phyloP scores from a whole-genome alignment of 2,113 vertebrate genomes.

The Globicephala melas region DNA sequence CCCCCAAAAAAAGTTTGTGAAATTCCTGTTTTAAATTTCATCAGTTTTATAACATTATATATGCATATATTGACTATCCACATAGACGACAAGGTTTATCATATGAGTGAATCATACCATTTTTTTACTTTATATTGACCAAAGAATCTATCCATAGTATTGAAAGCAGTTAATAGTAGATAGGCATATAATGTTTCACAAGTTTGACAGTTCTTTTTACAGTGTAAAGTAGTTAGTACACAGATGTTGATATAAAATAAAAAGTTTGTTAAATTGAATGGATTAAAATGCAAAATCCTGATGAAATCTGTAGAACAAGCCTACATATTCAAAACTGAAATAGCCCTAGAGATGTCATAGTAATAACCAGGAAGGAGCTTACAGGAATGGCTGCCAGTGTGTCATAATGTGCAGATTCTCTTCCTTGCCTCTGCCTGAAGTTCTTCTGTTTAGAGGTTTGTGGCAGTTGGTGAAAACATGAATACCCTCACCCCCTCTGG shows the following conservation, averaged over 20 bases:
- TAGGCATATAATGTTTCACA: neutral
- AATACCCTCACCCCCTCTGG: too few species aligned
- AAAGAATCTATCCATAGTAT: neutral
- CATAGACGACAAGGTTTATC: neutral
- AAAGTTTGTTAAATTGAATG: constrained; percentile 3
- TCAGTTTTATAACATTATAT: neutral
- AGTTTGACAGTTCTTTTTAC: neutral
- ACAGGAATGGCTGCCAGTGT: neutral
- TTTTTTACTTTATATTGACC: constrained; percentile 16
- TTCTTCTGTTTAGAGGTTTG: neutral
- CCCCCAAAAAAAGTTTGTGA: neutral
- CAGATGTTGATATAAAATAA: neutral
- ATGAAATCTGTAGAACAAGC: neutral
- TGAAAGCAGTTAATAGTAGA: neutral
- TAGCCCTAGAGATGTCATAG: neutral
- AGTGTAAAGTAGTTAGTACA: neutral
- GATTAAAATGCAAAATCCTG: constrained; percentile 32
- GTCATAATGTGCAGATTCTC: neutral
- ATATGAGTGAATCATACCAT: neutral
- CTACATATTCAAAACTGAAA: constrained; percentile 2
- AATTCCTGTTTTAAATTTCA: constrained; percentile 27
- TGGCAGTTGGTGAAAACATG: neutral
- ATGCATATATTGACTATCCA: neutral
- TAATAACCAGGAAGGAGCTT: neutral
- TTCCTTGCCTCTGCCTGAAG: neutral